Percentiles rank a stretch among this genome's conserved stretches.
Conservation (phyloP, 1,140 invertebrate genomes). For the Leptoteleia sp. region DNA sequence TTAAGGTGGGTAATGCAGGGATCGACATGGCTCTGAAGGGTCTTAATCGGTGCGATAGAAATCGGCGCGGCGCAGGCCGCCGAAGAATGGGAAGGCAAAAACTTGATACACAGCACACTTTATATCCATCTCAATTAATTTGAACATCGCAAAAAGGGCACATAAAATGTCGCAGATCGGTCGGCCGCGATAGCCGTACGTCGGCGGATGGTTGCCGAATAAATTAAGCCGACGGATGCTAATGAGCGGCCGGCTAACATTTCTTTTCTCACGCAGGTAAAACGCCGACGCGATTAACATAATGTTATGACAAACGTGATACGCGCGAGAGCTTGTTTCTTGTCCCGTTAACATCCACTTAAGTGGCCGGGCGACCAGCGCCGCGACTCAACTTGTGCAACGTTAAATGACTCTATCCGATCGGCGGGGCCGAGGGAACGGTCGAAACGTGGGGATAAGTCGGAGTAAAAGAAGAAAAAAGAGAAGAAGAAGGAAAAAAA, state of each 20-base stretch:
- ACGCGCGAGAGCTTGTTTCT: slow-evolving; percentile 51
- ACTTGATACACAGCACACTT: slow-evolving; percentile 34
- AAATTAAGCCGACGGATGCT: slow-evolving; percentile 59
- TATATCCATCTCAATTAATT: slow-evolving; percentile 62
- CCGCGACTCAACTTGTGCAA: slow-evolving; percentile 28
- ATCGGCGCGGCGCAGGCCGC: not conserved
- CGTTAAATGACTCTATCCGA: slow-evolving; percentile 56
- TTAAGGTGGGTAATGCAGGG: slow-evolving; percentile 31
- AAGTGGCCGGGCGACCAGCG: slow-evolving; percentile 23
- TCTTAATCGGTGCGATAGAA: slow-evolving; percentile 39
- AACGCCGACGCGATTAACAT: slow-evolving; percentile 55
- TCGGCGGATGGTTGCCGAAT: slow-evolving; percentile 31
- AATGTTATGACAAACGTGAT: slow-evolving; percentile 62
- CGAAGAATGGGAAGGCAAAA: not conserved
- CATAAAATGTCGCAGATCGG: slow-evolving; percentile 54
- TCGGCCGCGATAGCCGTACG: slow-evolving; percentile 18
- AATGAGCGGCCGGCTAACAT: slow-evolving; percentile 51
- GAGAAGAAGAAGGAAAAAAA: slow-evolving; percentile 25
- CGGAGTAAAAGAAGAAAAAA: no score
- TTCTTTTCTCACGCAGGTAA: slow-evolving; percentile 62
- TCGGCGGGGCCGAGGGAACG: not conserved
- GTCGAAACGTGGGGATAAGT: no score
- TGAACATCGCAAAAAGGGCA: slow-evolving; percentile 53
- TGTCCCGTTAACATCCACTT: slow-evolving; percentile 60
- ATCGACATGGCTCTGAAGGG: slow-evolving; percentile 21